Percentiles rank a stretch among this genome's conserved stretches.
Evolutionary conservation across 2,888 invertebrate genomes (phyloP).

Genomic region (Thelaira solivaga): DNA sequence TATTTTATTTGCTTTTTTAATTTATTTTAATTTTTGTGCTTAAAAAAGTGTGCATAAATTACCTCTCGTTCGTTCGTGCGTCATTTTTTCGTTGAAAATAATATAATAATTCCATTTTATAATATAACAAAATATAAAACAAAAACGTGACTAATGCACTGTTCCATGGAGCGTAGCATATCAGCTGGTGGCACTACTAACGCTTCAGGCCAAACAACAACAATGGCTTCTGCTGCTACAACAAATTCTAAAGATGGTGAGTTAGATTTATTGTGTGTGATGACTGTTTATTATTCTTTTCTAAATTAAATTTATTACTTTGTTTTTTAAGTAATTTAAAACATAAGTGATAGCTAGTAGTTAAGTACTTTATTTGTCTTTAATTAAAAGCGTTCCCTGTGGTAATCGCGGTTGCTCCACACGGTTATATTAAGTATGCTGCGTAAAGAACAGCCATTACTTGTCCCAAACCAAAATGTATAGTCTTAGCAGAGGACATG

Average conservation of each 20-base stretch:
- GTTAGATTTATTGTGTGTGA: constrained; percentile 75
- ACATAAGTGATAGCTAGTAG: too few species aligned
- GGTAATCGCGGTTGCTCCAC: too few species aligned
- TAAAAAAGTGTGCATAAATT: background rate
- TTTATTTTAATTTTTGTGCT: background rate
- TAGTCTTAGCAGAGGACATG: too few species aligned
- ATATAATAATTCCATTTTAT: background rate
- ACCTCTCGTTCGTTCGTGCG: background rate
- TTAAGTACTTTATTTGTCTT: too few species aligned
- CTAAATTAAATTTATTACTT: too few species aligned
- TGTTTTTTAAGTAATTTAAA: too few species aligned
- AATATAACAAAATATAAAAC: background rate
- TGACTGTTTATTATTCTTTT: too few species aligned
- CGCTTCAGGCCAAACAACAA: constrained; percentile 78
- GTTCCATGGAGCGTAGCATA: constrained; percentile 86
- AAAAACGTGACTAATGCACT: constrained; percentile 80
- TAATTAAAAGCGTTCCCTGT: too few species aligned
- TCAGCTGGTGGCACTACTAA: constrained; percentile 85
- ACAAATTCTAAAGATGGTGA: constrained; percentile 86
- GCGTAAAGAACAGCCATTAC: too few species aligned
- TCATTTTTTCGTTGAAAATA: background rate
- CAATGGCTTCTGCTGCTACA: constrained; percentile 76
- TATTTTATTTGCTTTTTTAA: background rate
- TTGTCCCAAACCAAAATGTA: too few species aligned
- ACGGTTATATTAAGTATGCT: too few species aligned